Conservation (phyloP, 2,113 vertebrate species). For the Trichechus manatus region DNA sequence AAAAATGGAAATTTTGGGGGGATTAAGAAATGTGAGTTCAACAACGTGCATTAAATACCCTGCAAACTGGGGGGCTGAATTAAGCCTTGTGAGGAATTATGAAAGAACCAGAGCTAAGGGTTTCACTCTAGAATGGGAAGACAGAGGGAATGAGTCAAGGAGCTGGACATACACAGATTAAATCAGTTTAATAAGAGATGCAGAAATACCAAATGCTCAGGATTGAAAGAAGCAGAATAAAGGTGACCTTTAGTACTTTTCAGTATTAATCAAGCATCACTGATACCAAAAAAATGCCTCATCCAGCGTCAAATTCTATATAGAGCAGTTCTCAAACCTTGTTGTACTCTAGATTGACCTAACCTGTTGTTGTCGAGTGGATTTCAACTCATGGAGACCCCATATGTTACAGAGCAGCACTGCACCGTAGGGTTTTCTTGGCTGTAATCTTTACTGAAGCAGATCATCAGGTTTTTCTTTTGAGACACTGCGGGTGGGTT, state of each 20-base stretch:
- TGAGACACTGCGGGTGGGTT: too few relatives aligned
- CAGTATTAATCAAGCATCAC: too few relatives aligned
- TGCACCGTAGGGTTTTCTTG: too few relatives aligned
- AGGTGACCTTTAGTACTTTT: too few relatives aligned
- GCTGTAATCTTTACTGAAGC: too few relatives aligned
- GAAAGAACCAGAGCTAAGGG: neutral
- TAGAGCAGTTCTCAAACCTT: neutral
- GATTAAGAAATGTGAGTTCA: neutral
- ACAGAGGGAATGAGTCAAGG: neutral
- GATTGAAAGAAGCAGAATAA: neutral
- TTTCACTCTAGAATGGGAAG: neutral
- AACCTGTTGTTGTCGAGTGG: too few relatives aligned
- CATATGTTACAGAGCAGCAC: too few relatives aligned
- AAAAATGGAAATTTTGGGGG: neutral
- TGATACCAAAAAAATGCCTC: neutral
- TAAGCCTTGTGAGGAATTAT: neutral
- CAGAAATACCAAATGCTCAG: neutral
- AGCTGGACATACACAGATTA: neutral
- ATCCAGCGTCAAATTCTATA: neutral
- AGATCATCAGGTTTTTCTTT: too few relatives aligned
- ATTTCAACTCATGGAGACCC: too few relatives aligned
- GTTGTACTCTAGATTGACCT: neutral
- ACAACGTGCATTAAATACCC: neutral
- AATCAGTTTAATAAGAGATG: neutral
- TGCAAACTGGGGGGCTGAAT: neutral